phyloP scores from a whole-genome alignment of 1,140 invertebrate genomes.

The Lordiphosa clarofinis region DNA sequence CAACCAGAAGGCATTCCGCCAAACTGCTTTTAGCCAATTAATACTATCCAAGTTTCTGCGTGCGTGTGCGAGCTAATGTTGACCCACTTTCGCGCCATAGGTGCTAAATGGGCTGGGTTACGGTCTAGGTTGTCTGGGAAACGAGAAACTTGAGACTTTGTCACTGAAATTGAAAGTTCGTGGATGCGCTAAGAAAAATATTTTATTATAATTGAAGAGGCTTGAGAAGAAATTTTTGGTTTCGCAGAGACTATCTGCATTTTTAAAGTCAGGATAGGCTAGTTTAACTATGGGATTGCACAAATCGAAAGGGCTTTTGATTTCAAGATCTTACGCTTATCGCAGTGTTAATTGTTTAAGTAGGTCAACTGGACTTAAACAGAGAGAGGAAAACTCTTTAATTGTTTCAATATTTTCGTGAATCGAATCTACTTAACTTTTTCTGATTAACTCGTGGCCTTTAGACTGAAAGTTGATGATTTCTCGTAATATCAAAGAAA shows the following conservation, averaged over 20 bases:
- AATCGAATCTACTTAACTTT: too few relatives aligned
- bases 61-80: conserved; percentile 25
- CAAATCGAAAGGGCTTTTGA: too few relatives aligned
- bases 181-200: conserved; percentile 1
- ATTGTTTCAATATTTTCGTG: too few relatives aligned
- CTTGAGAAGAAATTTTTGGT: too few relatives aligned
- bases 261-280: too few relatives aligned
- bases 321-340: too few relatives aligned
- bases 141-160: not conserved
- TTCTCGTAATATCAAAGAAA: not conserved
- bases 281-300: too few relatives aligned
- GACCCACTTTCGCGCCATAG: conserved; percentile 64
- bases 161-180: conserved; percentile 15
- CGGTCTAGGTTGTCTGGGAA: conserved; percentile 2
- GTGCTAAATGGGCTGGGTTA: conserved; percentile 55
- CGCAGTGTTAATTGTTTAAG: too few relatives aligned
- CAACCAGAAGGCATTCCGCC: conserved; percentile 5
- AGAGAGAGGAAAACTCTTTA: too few relatives aligned
- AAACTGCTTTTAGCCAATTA: conserved; percentile 16
- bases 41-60: conserved; percentile 23
- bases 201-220: not conserved
- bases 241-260: too few relatives aligned
- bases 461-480: not conserved
- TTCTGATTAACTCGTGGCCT: too few relatives aligned
- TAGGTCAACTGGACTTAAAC: too few relatives aligned